Percentiles rank a stretch among this genome's conserved stretches.
Evolutionary conservation across 92 coral and sea anemone species (phyloP).

Genomic region (Porites divaricata): DNA sequence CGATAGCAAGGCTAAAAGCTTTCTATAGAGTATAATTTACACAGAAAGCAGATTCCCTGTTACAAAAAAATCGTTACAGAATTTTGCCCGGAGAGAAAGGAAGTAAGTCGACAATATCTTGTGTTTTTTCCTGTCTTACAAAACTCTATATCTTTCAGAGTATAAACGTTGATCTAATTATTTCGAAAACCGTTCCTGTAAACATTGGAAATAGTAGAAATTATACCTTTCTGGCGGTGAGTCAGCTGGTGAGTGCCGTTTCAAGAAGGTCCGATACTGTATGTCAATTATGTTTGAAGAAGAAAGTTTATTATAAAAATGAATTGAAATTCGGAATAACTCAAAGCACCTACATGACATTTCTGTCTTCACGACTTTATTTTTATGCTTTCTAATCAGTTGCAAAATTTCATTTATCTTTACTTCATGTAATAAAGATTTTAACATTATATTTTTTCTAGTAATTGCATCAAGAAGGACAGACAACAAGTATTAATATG

Average conservation of each 20-base stretch:
- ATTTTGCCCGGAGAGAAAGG: too few species aligned
- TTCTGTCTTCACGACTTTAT: not conserved
- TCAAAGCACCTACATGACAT: not conserved
- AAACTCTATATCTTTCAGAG: not conserved
- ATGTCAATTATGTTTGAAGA: constrained; percentile 12
- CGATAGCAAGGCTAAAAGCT: not conserved
- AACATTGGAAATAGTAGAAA: not conserved
- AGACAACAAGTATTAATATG: not conserved
- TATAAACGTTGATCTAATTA: too few species aligned
- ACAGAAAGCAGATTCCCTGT: too few species aligned
- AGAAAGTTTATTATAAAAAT: constrained; percentile 10
- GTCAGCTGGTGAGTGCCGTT: not conserved
- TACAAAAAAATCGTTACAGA: too few species aligned
- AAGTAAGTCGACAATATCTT: too few species aligned
- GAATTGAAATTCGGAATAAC: not conserved
- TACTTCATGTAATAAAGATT: not conserved
- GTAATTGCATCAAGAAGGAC: not conserved
- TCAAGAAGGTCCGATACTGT: not conserved
- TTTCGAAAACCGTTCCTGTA: not conserved
- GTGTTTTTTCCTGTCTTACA: not conserved
- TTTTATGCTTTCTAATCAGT: not conserved
- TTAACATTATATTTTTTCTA: not conserved
- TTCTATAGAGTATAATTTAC: too few species aligned
- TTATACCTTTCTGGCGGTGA: not conserved
- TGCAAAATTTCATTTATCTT: not conserved